Evolutionary conservation across 1,140 invertebrate genomes (phyloP).

Genomic region (Drosophila ficusphila): DNA sequence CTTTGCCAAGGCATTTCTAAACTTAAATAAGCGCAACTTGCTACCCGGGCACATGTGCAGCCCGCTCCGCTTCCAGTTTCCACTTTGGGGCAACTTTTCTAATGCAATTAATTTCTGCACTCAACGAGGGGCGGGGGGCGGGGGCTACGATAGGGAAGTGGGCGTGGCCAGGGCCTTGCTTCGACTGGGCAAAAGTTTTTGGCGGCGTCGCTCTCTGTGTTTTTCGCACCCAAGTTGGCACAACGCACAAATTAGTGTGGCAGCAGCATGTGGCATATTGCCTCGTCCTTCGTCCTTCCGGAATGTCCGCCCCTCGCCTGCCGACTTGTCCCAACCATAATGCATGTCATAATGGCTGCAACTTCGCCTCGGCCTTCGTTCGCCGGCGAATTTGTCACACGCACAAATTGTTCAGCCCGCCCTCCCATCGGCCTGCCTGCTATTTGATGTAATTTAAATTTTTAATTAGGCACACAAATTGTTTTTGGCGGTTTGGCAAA

Average conservation of each 20-base stretch:
- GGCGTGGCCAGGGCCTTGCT: conserved; percentile 16
- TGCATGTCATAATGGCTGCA: conserved; percentile 75
- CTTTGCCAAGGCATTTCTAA: conserved; percentile 77
- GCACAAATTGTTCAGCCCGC: conserved; percentile 60
- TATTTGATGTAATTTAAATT: conserved; percentile 81
- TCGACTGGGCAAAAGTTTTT: conserved; percentile 59
- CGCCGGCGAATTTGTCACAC: conserved; percentile 67
- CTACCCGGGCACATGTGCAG: conserved; percentile 67
- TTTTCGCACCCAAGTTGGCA: conserved; percentile 76
- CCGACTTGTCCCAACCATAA: conserved; percentile 50
- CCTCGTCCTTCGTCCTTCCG: conserved; percentile 31
- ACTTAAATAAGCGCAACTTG: conserved; percentile 80
- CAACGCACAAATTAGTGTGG: conserved; percentile 78
- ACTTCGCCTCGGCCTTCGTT: conserved; percentile 32
- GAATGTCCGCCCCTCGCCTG: not conserved
- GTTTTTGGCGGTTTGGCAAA: conserved; percentile 75
- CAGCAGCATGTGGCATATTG: conserved; percentile 69
- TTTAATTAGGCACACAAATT: conserved; percentile 82
- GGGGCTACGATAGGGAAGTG: not conserved
- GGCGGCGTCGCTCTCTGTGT: conserved; percentile 60
- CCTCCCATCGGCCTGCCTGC: conserved; percentile 3
- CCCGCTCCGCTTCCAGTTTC: not conserved
- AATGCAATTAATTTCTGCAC: conserved; percentile 83
- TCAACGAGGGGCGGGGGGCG: conserved; percentile 41
- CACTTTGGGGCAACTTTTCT: conserved; percentile 71